A percentile compares a stretch with the other conserved stretches of the same genome.
Evolutionary conservation across 2,113 vertebrate species (phyloP).

Genomic region (rabbit (Oryctolagus cuniculus)): DNA sequence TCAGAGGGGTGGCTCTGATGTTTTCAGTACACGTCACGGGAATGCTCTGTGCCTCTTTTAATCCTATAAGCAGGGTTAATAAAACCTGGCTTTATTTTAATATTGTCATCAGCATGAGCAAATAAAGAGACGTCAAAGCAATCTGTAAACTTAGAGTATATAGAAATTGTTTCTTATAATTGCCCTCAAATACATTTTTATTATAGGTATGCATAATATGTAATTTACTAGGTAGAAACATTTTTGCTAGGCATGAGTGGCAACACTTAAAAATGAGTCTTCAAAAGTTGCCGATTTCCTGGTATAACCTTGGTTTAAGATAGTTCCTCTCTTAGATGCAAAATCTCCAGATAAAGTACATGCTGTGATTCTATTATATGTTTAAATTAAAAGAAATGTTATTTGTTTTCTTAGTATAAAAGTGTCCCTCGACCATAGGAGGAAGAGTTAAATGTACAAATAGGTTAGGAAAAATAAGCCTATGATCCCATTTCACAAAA

Average conservation of each 20-base stretch:
- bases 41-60: background rate
- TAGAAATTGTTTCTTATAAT: background rate
- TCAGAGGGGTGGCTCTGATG: background rate
- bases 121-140: constrained; percentile 1
- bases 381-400: constrained; percentile 50
- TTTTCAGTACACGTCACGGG: background rate
- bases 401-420: constrained; percentile 36
- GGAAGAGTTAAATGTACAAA: constrained; percentile 51
- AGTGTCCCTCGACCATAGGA: background rate
- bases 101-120: constrained; percentile 36
- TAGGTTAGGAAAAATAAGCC: background rate
- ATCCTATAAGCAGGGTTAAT: background rate
- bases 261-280: constrained; percentile 30
- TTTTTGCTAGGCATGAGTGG: constrained; percentile 32
- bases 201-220: background rate
- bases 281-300: constrained; percentile 37
- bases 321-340: background rate
- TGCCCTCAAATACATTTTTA: constrained; percentile 30
- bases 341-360: background rate
- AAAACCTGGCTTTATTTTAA: constrained; percentile 28
- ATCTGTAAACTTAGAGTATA: background rate
- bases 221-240: constrained; percentile 34
- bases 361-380: constrained; percentile 49
- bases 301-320: constrained; percentile 11
- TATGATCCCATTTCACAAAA: background rate